These are phyloP conservation scores for Thymallus thymallus DNA, from an alignment of 2,113 vertebrate species.

Conservation along the genomic window DNA sequence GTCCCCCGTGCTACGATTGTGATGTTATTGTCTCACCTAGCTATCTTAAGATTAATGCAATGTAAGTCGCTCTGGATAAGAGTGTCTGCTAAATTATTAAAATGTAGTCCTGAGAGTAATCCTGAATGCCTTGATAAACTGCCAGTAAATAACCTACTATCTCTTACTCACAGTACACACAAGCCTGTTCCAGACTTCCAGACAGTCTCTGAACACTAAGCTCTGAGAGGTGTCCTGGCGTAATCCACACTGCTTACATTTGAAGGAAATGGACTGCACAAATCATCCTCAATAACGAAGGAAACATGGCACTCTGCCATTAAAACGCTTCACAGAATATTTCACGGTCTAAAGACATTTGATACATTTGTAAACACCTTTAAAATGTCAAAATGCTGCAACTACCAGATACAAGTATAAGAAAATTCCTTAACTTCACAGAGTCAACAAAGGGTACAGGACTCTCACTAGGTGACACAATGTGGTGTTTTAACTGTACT, in stretches of 20 bases:
- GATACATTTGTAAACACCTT: background rate
- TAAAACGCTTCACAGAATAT: background rate
- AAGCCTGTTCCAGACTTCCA: background rate
- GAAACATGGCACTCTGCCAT: background rate
- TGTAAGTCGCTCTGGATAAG: too few species aligned
- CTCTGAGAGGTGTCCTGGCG: background rate
- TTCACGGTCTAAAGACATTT: background rate
- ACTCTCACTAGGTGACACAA: background rate
- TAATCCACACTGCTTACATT: constrained; percentile 18
- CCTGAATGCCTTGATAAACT: background rate
- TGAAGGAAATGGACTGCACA: constrained; percentile 13
- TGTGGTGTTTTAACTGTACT: background rate
- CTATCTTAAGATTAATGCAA: too few species aligned
- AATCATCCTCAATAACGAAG: background rate
- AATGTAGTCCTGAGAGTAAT: background rate
- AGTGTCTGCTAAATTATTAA: too few species aligned
- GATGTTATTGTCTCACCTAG: too few species aligned
- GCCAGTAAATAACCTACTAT: background rate
- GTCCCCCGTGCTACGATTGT: too few species aligned
- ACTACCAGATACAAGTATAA: background rate
- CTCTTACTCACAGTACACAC: background rate
- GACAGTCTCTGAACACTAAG: background rate
- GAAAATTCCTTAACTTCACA: background rate
- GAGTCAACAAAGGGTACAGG: background rate
- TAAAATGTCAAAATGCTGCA: background rate